A percentile compares a stretch with the other conserved stretches of the same genome.
Evolutionary conservation across 2,888 invertebrate species (phyloP).

Genomic region (Ceramica pisi): DNA sequence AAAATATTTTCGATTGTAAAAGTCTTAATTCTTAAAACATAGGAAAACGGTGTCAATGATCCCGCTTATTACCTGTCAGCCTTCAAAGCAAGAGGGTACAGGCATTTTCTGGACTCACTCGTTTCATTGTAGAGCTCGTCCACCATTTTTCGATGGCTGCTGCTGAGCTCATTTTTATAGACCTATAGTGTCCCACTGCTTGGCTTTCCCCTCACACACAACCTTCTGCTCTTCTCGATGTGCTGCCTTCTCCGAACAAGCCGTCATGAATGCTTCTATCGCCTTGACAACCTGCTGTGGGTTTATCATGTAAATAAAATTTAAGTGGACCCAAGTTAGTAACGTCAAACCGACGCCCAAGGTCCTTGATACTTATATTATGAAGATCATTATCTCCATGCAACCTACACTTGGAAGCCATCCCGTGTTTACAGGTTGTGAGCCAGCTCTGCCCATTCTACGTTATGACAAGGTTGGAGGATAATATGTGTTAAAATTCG

Average conservation of each 20-base stretch:
- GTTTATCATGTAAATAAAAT: not conserved
- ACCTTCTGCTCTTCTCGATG: no score
- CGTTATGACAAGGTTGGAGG: slow-evolving; percentile 24
- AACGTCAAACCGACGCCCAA: not conserved
- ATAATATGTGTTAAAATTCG: slow-evolving; percentile 59
- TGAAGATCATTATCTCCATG: slow-evolving; percentile 4
- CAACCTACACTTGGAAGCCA: not conserved
- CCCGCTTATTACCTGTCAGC: no score
- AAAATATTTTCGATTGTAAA: not conserved
- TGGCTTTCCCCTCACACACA: no score
- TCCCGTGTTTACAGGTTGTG: slow-evolving; percentile 17
- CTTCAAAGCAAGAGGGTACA: not conserved
- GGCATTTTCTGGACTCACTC: not conserved
- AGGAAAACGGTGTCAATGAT: no score
- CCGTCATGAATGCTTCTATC: no score
- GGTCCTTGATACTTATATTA: not conserved
- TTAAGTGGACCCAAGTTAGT: not conserved
- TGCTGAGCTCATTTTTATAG: no score
- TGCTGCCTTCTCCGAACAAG: no score
- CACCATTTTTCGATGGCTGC: no score
- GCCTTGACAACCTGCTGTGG: no score
- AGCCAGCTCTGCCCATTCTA: slow-evolving; percentile 17
- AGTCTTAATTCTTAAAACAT: no score
- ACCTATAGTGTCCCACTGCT: no score
- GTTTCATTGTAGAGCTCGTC: not conserved